Base-by-base conservation (phyloP, 2,113 vertebrate species). In the Agelaius phoeniceus region DNA sequence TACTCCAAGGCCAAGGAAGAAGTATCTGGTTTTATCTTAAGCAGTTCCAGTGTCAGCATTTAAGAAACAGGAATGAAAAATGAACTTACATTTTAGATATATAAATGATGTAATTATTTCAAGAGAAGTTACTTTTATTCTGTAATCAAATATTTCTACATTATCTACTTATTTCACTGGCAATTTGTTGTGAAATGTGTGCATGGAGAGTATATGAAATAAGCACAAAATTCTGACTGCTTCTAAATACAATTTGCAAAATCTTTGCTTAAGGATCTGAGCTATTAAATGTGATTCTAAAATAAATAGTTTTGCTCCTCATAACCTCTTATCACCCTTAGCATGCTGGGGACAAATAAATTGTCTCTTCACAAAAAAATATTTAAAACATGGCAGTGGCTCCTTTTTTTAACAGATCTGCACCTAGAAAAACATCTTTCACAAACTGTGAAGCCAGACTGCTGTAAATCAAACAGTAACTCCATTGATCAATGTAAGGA, bases 391-490 rank as follows among this genome's bases (percentile, higher is more conserved):
- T 61, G 24, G 22, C 48, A 69, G 48, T 59, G 54, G 49, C 28
- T 75, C 26, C 15, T 43, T 62, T 90, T 87, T 61, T 88, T 84
- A 72, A 51, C 55, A 84, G 49, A 35, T 51, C 39, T 68, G 28
- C 58, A 93, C 90, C 75, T 88, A 92, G 69, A 87, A 96, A 95
- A 96, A 74, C 75, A 57, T 76, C 54, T 91, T 95, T 80, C 54
- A 75, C 35, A 35, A 83, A 52, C 76, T 66, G 26, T 87, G 78
- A 95, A 82, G 67, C 18, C 24, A 87, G 66, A 48, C 57, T 48
- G 26, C 76, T 89, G 52, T 62, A 78, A 78, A 93, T 87, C n/a
- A 87, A 94, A 98, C 97, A 98, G 97, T 98, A 92, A 95, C 83
- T 86, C 93, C 94, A 97, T 98, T 98, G 97, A 98, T 68, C 69